phyloP scores from a whole-genome alignment of 2,888 invertebrate genomes.

The Pteria penguin region DNA sequence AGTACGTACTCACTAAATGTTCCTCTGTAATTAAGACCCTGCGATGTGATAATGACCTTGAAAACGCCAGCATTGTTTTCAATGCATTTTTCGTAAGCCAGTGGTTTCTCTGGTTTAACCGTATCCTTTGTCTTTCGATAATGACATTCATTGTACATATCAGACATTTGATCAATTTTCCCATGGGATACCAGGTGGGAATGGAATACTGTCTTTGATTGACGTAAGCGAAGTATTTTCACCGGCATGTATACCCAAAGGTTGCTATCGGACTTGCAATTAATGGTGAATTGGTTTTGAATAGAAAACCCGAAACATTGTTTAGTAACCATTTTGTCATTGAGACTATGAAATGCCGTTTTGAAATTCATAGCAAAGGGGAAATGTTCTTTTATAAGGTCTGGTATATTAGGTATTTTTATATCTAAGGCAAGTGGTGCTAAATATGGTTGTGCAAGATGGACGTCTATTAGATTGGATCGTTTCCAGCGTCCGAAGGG shows the following conservation, averaged over 20 bases:
- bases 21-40: slow-evolving; percentile 58
- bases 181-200: slow-evolving; percentile 52
- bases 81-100: background rate
- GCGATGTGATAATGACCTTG: slow-evolving; percentile 49
- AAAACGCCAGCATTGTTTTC: slow-evolving; percentile 34
- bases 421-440: no score
- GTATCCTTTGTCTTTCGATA: slow-evolving; percentile 39
- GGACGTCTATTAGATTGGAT: no score
- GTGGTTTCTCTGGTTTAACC: slow-evolving; percentile 13
- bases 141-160: slow-evolving; percentile 52
- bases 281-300: slow-evolving; percentile 55
- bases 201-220: slow-evolving; percentile 44
- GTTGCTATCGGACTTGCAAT: slow-evolving; percentile 50
- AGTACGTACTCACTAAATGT: slow-evolving; percentile 56
- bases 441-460: no score
- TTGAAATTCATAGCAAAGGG: no score
- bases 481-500: no score
- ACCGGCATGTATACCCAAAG: slow-evolving; percentile 58
- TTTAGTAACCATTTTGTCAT: background rate
- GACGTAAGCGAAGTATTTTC: slow-evolving; percentile 50
- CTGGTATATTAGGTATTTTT: background rate
- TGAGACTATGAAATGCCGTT: no score
- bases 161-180: slow-evolving; percentile 26
- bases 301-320: background rate
- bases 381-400: background rate